These are phyloP conservation scores for Reticulitermes lucifugus DNA, from an alignment of 2,888 invertebrate species.

Conservation along the genomic window DNA sequence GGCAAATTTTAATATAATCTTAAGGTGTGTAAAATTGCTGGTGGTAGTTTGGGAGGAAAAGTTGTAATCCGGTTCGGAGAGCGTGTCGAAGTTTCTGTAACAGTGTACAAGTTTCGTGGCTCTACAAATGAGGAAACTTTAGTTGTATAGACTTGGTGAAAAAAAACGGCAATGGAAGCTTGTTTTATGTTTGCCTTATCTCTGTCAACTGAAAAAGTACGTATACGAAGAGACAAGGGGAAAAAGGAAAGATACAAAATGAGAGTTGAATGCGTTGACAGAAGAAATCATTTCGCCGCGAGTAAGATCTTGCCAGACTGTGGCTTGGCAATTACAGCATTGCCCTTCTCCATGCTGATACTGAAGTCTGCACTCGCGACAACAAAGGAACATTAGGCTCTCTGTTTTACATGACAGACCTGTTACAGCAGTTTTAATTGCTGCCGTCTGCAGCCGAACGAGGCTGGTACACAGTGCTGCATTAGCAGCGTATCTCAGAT, in stretches of 20 bases:
- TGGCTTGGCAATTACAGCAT: background rate
- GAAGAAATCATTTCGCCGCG: background rate
- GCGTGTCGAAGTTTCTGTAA: background rate
- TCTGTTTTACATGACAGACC: background rate
- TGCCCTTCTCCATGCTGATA: background rate
- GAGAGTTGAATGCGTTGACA: background rate
- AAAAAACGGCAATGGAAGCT: background rate
- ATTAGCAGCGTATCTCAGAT: background rate
- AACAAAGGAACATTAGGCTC: background rate
- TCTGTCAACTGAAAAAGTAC: background rate
- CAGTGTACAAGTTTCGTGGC: background rate
- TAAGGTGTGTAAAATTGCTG: no score
- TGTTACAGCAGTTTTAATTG: slow-evolving; percentile 4
- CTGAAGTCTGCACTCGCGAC: background rate
- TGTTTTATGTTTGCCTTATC: background rate
- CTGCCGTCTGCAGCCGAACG: background rate
- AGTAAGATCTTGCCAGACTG: background rate
- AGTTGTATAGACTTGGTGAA: background rate
- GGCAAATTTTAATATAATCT: no score
- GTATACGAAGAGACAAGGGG: background rate
- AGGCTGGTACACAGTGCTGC: background rate
- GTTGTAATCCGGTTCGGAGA: background rate
- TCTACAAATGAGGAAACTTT: background rate
- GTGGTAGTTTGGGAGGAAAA: no score
- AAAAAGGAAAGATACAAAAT: background rate